Conservation (phyloP, 2,888 invertebrate species). For the Conistra vaccinii region DNA sequence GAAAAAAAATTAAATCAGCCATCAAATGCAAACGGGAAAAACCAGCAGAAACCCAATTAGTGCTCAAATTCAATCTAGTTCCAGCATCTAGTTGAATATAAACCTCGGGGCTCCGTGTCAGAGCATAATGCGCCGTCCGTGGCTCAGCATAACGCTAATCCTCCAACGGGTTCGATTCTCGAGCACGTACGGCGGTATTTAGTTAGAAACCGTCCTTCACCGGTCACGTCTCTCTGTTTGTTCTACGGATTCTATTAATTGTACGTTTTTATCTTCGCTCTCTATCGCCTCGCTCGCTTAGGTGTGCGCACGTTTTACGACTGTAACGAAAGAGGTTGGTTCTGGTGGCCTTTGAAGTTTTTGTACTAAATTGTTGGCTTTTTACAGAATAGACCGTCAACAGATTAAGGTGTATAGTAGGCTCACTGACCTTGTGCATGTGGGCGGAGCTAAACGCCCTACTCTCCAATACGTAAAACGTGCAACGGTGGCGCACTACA, state of each 20-base stretch:
- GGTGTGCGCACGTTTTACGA: constrained; percentile 60
- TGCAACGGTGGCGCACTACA: no score
- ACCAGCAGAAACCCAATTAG: constrained; percentile 43
- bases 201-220: constrained; percentile 65
- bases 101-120: constrained; percentile 66
- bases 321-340: constrained; percentile 41
- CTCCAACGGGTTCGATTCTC: constrained; percentile 71
- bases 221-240: constrained; percentile 73
- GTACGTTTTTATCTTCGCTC: constrained; percentile 57
- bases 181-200: constrained; percentile 73
- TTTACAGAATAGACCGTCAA: constrained; percentile 22
- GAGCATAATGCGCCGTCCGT: constrained; percentile 76
- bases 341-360: constrained; percentile 40
- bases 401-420: no score
- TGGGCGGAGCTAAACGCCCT: no score
- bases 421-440: no score
- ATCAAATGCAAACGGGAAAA: constrained; percentile 19
- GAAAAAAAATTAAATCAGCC: constrained; percentile 34
- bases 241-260: constrained; percentile 68
- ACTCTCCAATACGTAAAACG: no score
- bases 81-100: constrained; percentile 53
- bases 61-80: constrained; percentile 57
- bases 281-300: constrained; percentile 53
- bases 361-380: constrained; percentile 20
- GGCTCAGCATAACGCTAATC: constrained; percentile 79